Evolutionary conservation across 2,888 invertebrate genomes (phyloP), one percentile per base, ranked within the genome.

Genomic region (Mamestra brassicae): DNA sequence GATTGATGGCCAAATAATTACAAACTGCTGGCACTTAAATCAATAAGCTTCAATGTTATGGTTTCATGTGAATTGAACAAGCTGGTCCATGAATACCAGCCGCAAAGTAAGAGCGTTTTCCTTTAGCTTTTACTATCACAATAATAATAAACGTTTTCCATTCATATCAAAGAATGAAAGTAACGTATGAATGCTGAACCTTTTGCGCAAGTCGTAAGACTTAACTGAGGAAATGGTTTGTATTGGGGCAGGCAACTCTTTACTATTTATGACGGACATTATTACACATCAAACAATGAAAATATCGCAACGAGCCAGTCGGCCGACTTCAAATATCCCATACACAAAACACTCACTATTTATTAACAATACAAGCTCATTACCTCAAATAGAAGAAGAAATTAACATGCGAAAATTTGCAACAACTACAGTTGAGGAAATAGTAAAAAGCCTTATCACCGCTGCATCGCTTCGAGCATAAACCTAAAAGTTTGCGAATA

Each of bases 401-500:
- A 77, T 83, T 77, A 77, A 83, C 83, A 74, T 82, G 76, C 82
- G 79, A 82, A 79, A 80, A 74, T 72, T 54, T 55, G 71, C 61
- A 74, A 61, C 63, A 77, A 76, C 79, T 65, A 69, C 70, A 58
- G 63, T 74, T 67, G n/a, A 73, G 81, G 82, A 82, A 82, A 82
- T 73, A 65, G 82, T 79, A 71, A 82, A 82, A 82, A 55, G 54
- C 76, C 34, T 82, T 79, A 82, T 82, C 82, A 71, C 70, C 76
- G 34, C 68, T 38, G 60, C 26, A 73, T 72, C 60, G 54, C 72
- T 73, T 57, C 42, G 47, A 57, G 50, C 71, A 61, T 45, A 79
- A 85, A 83, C 77, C 84, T 84, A 87, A 88, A 87, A 86, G 80
- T 78, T 77, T 47, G 86, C 85, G 74, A 86, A 86, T 85, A 87